Evolutionary conservation across 2,797 vertebrate genomes (phyloP).

Genomic region (Taeniopygia guttata): DNA sequence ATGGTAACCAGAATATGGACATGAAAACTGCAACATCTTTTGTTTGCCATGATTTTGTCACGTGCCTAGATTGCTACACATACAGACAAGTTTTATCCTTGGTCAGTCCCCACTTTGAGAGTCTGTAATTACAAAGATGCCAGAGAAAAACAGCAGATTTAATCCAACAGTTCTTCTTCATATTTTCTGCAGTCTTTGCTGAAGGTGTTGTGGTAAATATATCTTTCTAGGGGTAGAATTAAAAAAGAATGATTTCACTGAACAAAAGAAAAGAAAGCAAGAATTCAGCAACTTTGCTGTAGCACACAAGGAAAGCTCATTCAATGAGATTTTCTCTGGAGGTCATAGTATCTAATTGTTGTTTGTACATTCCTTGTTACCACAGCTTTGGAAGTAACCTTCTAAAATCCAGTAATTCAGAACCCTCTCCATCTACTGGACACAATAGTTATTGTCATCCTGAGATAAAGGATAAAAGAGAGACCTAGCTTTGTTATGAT

Average conservation of each 20-base stretch:
- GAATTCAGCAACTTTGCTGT: not conserved
- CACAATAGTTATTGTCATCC: not conserved
- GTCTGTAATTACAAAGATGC: not conserved
- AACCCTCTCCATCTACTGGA: not conserved
- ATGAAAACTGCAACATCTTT: not conserved
- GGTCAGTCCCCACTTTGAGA: not conserved
- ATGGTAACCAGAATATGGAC: not conserved
- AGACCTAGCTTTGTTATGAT: not conserved
- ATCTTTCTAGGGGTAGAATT: not conserved
- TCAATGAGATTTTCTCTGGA: not conserved
- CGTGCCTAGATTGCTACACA: not conserved
- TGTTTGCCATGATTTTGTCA: not conserved
- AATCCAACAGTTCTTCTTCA: not conserved
- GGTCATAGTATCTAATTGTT: not conserved
- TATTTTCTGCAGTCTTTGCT: not conserved
- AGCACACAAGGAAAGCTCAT: not conserved
- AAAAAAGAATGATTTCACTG: not conserved
- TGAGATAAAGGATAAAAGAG: not conserved
- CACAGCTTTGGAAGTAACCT: not conserved
- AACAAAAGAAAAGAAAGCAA: not conserved
- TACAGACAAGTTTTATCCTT: not conserved
- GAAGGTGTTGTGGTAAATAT: not conserved
- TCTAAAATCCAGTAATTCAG: not conserved
- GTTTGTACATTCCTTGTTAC: not conserved
- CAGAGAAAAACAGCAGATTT: not conserved